Evolutionary conservation across 2,113 vertebrate genomes (phyloP).

Genomic region (Acanthisitta chloris): DNA sequence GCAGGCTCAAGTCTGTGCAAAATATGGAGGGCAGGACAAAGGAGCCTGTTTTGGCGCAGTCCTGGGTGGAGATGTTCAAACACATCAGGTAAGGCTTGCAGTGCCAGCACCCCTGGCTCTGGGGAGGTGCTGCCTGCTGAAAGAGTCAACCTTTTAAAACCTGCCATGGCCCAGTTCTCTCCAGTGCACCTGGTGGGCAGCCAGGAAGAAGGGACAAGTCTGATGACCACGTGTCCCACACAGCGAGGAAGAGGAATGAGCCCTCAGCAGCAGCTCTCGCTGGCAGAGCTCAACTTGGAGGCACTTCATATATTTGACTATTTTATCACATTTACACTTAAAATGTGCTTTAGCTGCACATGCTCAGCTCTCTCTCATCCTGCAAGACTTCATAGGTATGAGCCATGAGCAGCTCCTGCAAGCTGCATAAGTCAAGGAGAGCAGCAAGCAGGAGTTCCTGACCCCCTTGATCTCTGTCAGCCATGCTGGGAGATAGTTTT

Average conservation of each 20-base stretch:
- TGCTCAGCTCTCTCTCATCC: background rate
- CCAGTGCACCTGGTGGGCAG: background rate
- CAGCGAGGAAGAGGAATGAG: accelerated
- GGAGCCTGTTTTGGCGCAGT: background rate
- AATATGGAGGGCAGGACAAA: background rate
- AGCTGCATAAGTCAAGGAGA: background rate
- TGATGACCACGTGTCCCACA: background rate
- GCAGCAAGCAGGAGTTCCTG: background rate
- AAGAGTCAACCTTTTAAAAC: background rate
- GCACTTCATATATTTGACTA: background rate
- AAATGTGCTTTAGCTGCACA: background rate
- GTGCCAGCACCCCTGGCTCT: background rate
- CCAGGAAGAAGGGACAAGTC: background rate
- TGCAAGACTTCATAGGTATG: background rate
- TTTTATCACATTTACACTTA: background rate
- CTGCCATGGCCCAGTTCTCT: accelerated
- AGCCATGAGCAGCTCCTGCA: background rate
- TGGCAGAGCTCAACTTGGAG: background rate
- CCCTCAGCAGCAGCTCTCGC: background rate
- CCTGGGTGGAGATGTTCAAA: background rate
- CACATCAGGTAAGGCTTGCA: accelerated
- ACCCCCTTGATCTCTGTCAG: background rate
- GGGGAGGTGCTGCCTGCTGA: background rate
- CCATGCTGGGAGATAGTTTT: background rate
- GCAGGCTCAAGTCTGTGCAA: background rate